phyloP scores from a whole-genome alignment of 1,140 invertebrate species.

The Drosophila insularis region DNA sequence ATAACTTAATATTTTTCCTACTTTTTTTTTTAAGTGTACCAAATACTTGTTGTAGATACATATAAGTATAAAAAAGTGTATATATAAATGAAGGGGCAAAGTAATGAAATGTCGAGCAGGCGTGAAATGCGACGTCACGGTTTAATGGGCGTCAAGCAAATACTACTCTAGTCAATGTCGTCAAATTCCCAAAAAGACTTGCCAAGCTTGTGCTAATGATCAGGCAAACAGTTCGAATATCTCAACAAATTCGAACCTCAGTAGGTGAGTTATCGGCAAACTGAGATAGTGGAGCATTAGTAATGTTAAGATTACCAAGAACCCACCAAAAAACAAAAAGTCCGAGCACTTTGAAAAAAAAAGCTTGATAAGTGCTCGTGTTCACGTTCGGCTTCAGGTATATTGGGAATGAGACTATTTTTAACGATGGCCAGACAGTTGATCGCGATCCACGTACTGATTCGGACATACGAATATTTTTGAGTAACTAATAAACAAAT shows the following conservation, averaged over 20 bases:
- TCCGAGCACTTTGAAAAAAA: neutral
- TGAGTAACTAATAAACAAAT: neutral
- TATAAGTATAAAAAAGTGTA: neutral
- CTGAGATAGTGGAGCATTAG: neutral
- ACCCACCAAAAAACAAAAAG: neutral
- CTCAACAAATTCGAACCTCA: constrained; percentile 7
- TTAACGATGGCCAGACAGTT: constrained; percentile 25
- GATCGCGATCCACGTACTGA: constrained; percentile 34
- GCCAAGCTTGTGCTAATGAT: constrained; percentile 38
- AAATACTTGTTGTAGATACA: no score
- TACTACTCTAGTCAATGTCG: constrained; percentile 1
- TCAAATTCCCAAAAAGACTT: constrained; percentile 8
- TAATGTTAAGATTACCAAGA: neutral
- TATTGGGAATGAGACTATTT: constrained; percentile 4
- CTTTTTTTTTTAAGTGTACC: no score
- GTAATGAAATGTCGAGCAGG: constrained; percentile 16
- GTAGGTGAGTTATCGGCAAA: neutral
- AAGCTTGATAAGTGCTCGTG: neutral
- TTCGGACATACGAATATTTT: constrained; percentile 33
- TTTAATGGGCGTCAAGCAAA: neutral
- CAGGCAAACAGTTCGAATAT: constrained; percentile 27
- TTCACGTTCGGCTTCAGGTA: neutral
- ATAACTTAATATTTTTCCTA: no score
- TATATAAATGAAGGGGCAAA: neutral
- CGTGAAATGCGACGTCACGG: constrained; percentile 51